Evolutionary conservation across 2,797 vertebrate species (phyloP).

Genomic region (Hybognathus amarus): DNA sequence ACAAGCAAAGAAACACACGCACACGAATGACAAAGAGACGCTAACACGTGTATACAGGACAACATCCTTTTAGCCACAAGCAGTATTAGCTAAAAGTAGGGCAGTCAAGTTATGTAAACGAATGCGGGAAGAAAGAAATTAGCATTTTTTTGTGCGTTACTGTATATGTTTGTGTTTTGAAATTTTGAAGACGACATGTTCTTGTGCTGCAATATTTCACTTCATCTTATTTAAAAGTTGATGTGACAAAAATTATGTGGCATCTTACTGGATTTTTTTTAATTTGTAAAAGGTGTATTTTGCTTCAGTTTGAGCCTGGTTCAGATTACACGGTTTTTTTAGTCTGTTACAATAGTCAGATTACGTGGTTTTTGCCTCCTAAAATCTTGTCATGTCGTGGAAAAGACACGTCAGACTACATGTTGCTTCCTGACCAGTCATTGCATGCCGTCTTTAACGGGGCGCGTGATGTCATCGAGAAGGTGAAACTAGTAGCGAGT

Average conservation of each 20-base stretch:
- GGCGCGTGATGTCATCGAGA: too few relatives aligned
- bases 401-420: too few relatives aligned
- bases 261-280: slow-evolving; percentile 18
- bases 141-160: not conserved
- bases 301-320: too few relatives aligned
- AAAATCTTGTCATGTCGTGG: too few relatives aligned
- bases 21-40: not conserved
- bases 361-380: too few relatives aligned
- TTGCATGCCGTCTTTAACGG: too few relatives aligned
- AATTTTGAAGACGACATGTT: not conserved
- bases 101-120: not conserved
- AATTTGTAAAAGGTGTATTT: too few relatives aligned
- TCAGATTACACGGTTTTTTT: too few relatives aligned
- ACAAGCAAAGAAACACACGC: not conserved
- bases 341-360: too few relatives aligned
- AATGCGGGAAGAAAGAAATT: not conserved
- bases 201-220: not conserved
- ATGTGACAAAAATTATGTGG: slow-evolving; percentile 45
- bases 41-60: not conserved
- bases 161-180: not conserved
- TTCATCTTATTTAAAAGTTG: slow-evolving; percentile 10
- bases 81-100: not conserved
- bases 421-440: too few relatives aligned
- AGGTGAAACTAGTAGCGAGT: too few relatives aligned
- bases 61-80: not conserved